Evolutionary conservation across 2,888 invertebrate species (phyloP), one percentile per base, ranked within the genome.

Genomic region (Thyatira batis): DNA sequence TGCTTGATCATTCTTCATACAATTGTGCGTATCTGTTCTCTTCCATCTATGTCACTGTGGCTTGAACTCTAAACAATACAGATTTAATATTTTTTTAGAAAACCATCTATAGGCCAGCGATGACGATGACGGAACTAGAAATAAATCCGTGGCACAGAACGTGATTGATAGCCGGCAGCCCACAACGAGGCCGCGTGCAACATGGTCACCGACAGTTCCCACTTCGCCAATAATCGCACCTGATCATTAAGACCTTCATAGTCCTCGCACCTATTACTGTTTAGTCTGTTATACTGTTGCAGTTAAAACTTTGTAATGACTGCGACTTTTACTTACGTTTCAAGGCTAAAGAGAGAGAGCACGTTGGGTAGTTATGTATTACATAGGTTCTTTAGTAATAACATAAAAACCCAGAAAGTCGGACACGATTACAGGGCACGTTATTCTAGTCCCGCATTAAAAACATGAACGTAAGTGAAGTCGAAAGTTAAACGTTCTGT

Each of bases 401-500:
- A 46, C 45, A 46, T 17, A 39, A 39, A 39, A 17, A 46, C n/a
- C 3, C 55, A 46, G 45, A 55, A 55, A 64, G 50, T 54, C 21
- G 45, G 45, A 55, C 58, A 55, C 49, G 54, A 55, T 55, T 43
- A 69, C 61, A 54, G 58, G 20, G 51, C 55, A 58, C 30, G 17
- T 49, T 52, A 49, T 54, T 30, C 51, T 45, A 20, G 49, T 8
- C 43, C 56, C 52, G 61, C 57, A 49, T 49, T 52, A 51, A 52
- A 60, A 69, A 73, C 65, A 74, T 72, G 67, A 54, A 63, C 48
- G 48, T 45, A 57, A 62, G 60, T 62, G 61, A 69, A 65, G 63
- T 69, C 50, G 62, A 67, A 70, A 72, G 69, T 70, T 63, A 65
- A 55, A 62, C 56, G 60, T 58, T 54, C 56, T 61, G 65, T 60